Base-by-base conservation (phyloP, 1,140 invertebrate species). In the Anastrepha ludens region DNA sequence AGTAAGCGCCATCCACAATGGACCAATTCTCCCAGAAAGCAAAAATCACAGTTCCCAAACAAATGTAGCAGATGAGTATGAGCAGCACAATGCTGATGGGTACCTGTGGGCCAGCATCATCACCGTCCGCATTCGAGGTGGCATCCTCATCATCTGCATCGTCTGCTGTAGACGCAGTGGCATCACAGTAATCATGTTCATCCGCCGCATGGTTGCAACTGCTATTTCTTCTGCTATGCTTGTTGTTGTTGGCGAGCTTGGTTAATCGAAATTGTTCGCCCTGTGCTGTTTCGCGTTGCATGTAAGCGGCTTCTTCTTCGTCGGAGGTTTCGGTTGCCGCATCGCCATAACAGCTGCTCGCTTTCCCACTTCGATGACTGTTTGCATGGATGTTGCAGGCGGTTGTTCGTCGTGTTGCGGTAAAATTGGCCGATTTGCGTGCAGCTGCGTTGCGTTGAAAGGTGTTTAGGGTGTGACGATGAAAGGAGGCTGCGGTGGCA, bases 1-100 rank as follows among this genome's bases (percentile, higher is more conserved):
- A 98, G 93, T 98, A 98, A 29, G 96, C 96, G 0, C 97, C 96
- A 91, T 98, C 97, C 44, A 98, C 94, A 90, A 97, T 96, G 41
- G 95, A 96, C 97, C 97, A 97, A 85, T 96, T 95, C 90, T 96
- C 96, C 95, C 95, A 96, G 4, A 95, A 93, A 6, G 96, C 96
- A 92, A 97, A 97, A 81, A 96, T 94, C 8, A 94, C 94, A 0
- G 96, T 97, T 9, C 96, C 97, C 2, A 96, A 92, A 88, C 95
- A 95, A 58, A 97, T 95, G 92, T 97, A 97, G 50, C 94, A 94
- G 58, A 95, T 93, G 2, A 97, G 94, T 55, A 97, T 94, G 39
- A 95, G 93, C 15, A 97, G 90, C 2, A 97, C 96, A 60, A 97
- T 93, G 41, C 94, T 94, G n/a, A 96, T 95, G 87, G 97, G 97